Evolutionary conservation across 2,888 invertebrate genomes (phyloP), one percentile per base, ranked within the genome.

Genomic region (Carpatolechia fugitivella): DNA sequence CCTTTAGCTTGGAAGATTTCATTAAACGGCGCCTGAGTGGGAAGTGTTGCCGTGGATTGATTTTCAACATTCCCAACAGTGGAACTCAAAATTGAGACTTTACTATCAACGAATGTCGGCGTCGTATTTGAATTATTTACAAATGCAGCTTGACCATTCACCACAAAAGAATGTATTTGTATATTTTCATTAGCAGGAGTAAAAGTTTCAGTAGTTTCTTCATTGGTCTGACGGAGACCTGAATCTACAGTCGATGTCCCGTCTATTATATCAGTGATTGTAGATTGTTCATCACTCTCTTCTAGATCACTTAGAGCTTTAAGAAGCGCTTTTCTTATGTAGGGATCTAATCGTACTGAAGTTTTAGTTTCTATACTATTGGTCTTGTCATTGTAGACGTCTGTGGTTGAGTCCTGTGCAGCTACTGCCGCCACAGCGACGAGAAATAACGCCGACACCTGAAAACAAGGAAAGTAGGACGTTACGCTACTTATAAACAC

Each of bases 251-350:
- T 72, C 7, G 78, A 73, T 14, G 73, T 68, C 10, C 67, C 71
- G 36, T 80, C 80, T 1, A 70, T 72, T 0, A 70, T 73, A 16
- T 91, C 91, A 14, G 81, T 74, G 49, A 87, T 91, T 3, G 90
- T 87, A 13, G 92, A 92, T 18, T 72, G 56, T 50, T 71, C 76
- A 16, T 76, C 81, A 60, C 92, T 93, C 60, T 93, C 92, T 80
- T 96, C 95, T 49, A 96, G 83, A 68, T 95, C 95, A 51, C 93
- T 93, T 3, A 96, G 88, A 10, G 96, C 96, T 81, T 93, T 93
- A 4, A 96, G 83, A 40, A 96, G 82, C 0, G 96, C 96, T 78
- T 93, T 93, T 13, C 96, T 90, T 31, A 96, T 92, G 60, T 93
- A 94, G 44, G 94, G 93, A 76, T 96, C 95, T 54, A 96, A 79